Evolutionary conservation across 1,140 invertebrate genomes (phyloP).

Genomic region (Cylas formicarius): DNA sequence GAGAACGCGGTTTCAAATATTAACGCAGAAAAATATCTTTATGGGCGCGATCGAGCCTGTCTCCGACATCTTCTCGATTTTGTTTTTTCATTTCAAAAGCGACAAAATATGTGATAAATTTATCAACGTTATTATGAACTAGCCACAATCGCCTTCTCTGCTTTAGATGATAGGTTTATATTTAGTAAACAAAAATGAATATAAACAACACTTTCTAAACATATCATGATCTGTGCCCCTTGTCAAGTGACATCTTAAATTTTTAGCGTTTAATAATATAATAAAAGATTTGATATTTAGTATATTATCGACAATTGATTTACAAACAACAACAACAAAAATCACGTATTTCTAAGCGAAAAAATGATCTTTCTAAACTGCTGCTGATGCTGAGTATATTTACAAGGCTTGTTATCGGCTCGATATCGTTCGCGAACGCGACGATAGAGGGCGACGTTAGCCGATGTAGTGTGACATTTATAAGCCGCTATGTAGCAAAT

Average conservation of each 20-base stretch:
- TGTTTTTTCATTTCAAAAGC: too few species aligned
- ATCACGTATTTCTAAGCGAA: too few species aligned
- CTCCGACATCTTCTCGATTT: too few species aligned
- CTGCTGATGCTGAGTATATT: conserved; percentile 27
- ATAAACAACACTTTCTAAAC: conserved; percentile 46
- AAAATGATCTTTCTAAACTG: too few species aligned
- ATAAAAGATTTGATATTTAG: conserved; percentile 40
- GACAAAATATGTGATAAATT: conserved; percentile 40
- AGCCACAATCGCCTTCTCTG: conserved; percentile 45
- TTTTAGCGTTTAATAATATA: conserved; percentile 42
- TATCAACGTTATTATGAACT: conserved; percentile 43
- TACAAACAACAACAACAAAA: too few species aligned
- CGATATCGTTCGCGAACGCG: too few species aligned
- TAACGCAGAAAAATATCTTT: too few species aligned
- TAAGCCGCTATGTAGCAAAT: conserved; percentile 14
- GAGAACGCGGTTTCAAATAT: too few species aligned
- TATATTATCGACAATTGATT: conserved; percentile 7
- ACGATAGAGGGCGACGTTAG: too few species aligned
- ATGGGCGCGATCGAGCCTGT: too few species aligned
- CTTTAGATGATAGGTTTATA: conserved; percentile 42
- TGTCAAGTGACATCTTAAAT: conserved; percentile 46
- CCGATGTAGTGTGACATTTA: too few species aligned
- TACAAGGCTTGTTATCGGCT: conserved; percentile 13
- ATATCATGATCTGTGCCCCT: conserved; percentile 48
- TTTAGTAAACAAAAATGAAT: conserved; percentile 18